Conservation (phyloP, 2,797 vertebrate species). For the Pristis pectinata region DNA sequence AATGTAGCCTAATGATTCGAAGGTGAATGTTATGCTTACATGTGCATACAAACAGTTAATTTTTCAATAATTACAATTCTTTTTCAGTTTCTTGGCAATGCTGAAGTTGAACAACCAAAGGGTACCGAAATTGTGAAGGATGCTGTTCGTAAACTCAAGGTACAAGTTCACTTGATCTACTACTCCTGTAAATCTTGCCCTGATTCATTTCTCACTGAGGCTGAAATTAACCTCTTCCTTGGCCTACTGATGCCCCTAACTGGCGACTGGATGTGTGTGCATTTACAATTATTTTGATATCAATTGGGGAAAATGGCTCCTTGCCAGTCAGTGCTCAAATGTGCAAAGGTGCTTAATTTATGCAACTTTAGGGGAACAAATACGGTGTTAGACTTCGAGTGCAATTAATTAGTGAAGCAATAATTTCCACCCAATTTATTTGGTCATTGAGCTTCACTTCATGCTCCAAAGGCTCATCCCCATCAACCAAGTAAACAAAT, state of each 20-base stretch:
- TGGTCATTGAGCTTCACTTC: neutral
- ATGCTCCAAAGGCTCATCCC: neutral
- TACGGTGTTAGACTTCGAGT: neutral
- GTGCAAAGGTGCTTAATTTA: neutral
- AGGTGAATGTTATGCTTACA: neutral
- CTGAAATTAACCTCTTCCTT: neutral
- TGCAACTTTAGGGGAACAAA: neutral
- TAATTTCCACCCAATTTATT: neutral
- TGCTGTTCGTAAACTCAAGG: slow-evolving; percentile 94
- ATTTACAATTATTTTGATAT: neutral
- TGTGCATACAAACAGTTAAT: slow-evolving; percentile 39
- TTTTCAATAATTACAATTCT: slow-evolving; percentile 40
- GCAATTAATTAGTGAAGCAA: slow-evolving; percentile 5
- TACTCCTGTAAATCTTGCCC: neutral
- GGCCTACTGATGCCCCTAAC: neutral
- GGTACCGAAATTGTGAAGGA: slow-evolving; percentile 94
- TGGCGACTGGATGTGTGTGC: neutral
- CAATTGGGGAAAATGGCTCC: neutral
- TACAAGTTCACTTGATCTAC: slow-evolving; percentile 49
- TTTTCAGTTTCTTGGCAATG: slow-evolving; percentile 84
- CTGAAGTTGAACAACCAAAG: slow-evolving; percentile 94
- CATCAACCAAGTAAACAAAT: neutral
- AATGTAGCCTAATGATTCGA: neutral
- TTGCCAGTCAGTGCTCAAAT: neutral
- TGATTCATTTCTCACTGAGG: slow-evolving; percentile 1